Evolutionary conservation across 2,113 vertebrate genomes (phyloP).

Genomic region (Melanocharis versteri): DNA sequence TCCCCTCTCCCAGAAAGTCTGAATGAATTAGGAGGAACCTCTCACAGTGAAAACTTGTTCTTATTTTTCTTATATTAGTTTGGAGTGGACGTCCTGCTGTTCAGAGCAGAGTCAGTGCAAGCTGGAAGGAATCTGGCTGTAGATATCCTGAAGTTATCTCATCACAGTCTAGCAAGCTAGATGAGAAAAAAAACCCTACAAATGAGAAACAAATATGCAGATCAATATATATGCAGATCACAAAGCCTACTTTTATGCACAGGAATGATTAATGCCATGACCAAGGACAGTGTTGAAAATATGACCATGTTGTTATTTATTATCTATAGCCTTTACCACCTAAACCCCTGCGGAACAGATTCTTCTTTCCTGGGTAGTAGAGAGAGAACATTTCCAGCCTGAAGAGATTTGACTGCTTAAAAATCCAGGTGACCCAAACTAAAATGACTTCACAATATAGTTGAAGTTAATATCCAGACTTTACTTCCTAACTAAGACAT

Average conservation of each 20-base stretch:
- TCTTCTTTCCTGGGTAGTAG: background rate
- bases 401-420: background rate
- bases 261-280: background rate
- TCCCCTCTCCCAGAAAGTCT: background rate
- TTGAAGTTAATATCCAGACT: background rate
- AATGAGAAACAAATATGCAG: background rate
- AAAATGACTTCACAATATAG: background rate
- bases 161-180: background rate
- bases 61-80: conserved; percentile 7
- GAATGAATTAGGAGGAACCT: background rate
- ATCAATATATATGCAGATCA: background rate
- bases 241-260: background rate
- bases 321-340: background rate
- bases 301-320: background rate
- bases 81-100: background rate
- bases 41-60: conserved; percentile 1
- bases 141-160: background rate
- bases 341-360: background rate
- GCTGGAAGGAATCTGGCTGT: background rate
- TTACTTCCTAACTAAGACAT: background rate
- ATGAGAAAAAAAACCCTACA: background rate
- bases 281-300: background rate
- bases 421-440: background rate
- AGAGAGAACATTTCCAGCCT: background rate
- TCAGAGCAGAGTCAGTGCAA: background rate